Evolutionary conservation across 2,113 vertebrate genomes (phyloP).

Genomic region (Pogona vitticeps): DNA sequence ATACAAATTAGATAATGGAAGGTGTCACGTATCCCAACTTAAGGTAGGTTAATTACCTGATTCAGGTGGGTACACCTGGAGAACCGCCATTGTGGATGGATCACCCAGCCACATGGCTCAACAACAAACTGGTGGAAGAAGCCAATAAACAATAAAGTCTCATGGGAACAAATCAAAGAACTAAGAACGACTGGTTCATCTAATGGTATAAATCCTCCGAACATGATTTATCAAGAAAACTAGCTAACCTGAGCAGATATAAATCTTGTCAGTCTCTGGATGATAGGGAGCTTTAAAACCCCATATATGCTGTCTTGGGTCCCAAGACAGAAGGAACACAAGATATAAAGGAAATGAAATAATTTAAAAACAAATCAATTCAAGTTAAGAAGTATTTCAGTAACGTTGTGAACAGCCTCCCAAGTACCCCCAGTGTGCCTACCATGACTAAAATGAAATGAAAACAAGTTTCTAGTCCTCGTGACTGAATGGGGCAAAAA

Average conservation of each 20-base stretch:
- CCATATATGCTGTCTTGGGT: not conserved
- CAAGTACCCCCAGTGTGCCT: not conserved
- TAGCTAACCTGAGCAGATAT: not conserved
- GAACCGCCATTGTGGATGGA: not conserved
- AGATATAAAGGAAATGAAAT: not conserved
- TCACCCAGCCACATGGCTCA: too few relatives aligned
- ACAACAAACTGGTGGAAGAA: not conserved
- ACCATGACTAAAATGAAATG: not conserved
- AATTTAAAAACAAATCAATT: not conserved
- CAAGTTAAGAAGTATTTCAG: not conserved
- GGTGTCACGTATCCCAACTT: not conserved
- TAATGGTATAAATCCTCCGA: not conserved
- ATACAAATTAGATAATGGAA: not conserved
- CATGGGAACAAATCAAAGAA: not conserved
- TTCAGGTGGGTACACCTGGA: not conserved
- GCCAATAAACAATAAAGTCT: not conserved
- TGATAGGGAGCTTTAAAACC: not conserved
- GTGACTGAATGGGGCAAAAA: too few relatives aligned
- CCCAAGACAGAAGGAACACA: not conserved
- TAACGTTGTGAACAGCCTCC: not conserved
- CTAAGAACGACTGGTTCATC: not conserved
- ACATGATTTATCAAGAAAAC: not conserved
- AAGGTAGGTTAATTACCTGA: not conserved
- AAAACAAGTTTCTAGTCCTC: too few relatives aligned
- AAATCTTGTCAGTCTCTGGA: not conserved